Percentiles rank a stretch among this genome's conserved stretches.
Evolutionary conservation across 92 coral and sea anemone genomes (phyloP).

Genomic region (Meandrina meandrites): DNA sequence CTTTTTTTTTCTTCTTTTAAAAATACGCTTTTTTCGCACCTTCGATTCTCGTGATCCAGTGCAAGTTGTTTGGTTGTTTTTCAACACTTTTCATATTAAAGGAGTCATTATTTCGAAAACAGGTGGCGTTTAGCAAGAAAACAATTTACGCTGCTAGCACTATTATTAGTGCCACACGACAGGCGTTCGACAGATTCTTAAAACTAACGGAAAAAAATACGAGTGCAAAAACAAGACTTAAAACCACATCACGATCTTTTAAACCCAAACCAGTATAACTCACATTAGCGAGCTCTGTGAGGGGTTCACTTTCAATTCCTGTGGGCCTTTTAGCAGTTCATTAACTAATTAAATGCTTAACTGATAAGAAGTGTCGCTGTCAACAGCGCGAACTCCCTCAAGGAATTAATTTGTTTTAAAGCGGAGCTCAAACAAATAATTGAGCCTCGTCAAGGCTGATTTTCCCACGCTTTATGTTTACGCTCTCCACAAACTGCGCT

Average conservation of each 20-base stretch:
- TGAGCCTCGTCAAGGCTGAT: background rate
- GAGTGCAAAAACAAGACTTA: background rate
- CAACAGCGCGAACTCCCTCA: constrained; percentile 23
- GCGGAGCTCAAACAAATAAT: constrained; percentile 18
- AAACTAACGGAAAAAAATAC: background rate
- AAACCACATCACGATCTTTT: background rate
- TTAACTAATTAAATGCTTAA: constrained; percentile 24
- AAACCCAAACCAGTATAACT: background rate
- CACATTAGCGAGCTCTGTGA: background rate
- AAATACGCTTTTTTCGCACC: background rate
- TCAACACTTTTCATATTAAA: background rate
- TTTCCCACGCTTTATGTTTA: constrained; percentile 53
- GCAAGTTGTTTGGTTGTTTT: background rate
- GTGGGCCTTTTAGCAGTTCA: constrained; percentile 21
- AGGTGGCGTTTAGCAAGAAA: constrained; percentile 18
- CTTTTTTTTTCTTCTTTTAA: background rate
- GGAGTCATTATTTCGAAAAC: constrained; percentile 12
- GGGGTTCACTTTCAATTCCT: background rate
- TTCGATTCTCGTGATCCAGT: background rate
- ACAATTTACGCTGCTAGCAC: background rate
- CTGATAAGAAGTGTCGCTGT: background rate
- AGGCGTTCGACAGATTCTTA: background rate
- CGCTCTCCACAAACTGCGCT: background rate
- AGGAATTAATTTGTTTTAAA: constrained; percentile 28
- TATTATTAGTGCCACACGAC: constrained; percentile 36